Evolutionary conservation across 2,797 vertebrate species (phyloP), one percentile per base, ranked within the genome.

Genomic region (Diplodus puntazzo): DNA sequence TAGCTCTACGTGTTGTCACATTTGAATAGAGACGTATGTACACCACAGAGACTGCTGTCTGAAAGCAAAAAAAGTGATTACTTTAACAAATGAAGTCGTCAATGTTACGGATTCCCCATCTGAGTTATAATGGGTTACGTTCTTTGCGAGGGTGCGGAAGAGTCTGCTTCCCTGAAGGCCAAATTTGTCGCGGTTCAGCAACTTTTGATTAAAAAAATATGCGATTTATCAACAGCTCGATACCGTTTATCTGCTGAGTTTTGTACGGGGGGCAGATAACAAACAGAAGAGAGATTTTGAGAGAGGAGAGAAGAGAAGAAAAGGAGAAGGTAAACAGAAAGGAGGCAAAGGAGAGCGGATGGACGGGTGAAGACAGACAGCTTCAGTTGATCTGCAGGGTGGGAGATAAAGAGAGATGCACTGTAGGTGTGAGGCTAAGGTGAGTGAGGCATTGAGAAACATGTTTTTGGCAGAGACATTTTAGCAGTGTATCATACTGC

Each of bases 321-420:
- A 76, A 66, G 49, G 13, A 61, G 48, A 68, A 54, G 4, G 3
- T 43, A 54, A 80, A 77, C 21, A 59, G 53, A 73, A 46, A 74
- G 60, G 71, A 84, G 45, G 62, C 57, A 80, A 77, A 60, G 42
- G 58, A 79, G 65, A 70, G 64, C 77, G 69, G 57, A 78, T 53
- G 45, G 54, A 30, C 16, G 49, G 54, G 34, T 77, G 68, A 71
- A 75, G 58, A 78, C 85, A 81, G 81, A 74, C 39, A 77, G 88
- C 68, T 80, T 70, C 60, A 71, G 67, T 67, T 87, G 78, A 82
- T 87, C 81, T 73, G 64, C 48, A 82, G 85, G 69, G 79, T 77
- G 71, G 80, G 79, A 80, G 79, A 80, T 65, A 50, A 72, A 75
- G 27, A 27, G 75, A 79, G 54, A 71, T 69, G 67, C 27, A 54